Percentiles rank a stretch among this genome's conserved stretches.
Conservation (phyloP, 1,140 invertebrate genomes). For the Papilio dardanus region DNA sequence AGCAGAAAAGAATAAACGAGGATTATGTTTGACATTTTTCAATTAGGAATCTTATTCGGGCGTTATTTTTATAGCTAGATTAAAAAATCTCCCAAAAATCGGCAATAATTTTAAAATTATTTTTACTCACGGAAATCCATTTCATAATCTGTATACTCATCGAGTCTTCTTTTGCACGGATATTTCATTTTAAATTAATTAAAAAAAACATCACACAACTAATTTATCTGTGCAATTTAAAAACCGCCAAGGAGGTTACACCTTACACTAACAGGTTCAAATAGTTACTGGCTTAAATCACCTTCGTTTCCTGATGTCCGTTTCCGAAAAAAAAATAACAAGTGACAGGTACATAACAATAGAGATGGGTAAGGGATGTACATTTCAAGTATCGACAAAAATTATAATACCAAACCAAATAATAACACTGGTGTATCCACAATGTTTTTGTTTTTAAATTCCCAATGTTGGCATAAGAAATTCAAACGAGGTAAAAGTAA, state of each 20-base stretch:
- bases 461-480: no score
- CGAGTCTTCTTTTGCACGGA: slow-evolving; percentile 57
- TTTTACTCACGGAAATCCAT: slow-evolving; percentile 67
- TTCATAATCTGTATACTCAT: slow-evolving; percentile 55
- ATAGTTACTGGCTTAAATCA: slow-evolving; percentile 64
- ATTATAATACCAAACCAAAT: no score
- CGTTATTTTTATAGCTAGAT: not conserved
- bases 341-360: slow-evolving; percentile 64
- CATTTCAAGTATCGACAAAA: not conserved
- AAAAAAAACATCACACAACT: slow-evolving; percentile 32
- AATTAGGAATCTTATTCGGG: not conserved
- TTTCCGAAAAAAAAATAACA: slow-evolving; percentile 74
- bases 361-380: slow-evolving; percentile 39
- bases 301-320: slow-evolving; percentile 68
- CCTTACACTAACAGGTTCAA: slow-evolving; percentile 71
- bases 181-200: slow-evolving; percentile 66
- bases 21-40: no score
- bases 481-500: no score
- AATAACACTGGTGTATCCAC: no score
- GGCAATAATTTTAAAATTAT: not conserved
- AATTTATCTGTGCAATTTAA: not conserved
- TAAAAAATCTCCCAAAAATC: not conserved
- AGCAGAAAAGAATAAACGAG: not conserved
- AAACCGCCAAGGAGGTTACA: slow-evolving; percentile 45
- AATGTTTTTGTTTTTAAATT: no score